phyloP scores from a whole-genome alignment of 2,888 invertebrate genomes.

The Drosophila greeni region DNA sequence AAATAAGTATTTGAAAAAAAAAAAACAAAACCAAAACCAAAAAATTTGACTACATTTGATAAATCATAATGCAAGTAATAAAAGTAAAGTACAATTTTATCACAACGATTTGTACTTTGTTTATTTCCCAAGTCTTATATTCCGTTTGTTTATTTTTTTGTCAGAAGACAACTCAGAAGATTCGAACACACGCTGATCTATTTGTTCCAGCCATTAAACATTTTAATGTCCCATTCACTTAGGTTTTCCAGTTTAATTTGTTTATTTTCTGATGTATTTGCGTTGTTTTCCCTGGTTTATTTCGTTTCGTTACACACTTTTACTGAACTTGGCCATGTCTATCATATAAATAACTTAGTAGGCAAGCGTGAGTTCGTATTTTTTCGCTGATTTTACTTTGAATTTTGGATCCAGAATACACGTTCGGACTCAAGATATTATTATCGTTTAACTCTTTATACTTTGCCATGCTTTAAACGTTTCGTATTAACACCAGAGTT shows the following conservation, averaged over 20 bases:
- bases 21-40: constrained; percentile 11
- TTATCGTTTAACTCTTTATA: constrained; percentile 49
- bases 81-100: constrained; percentile 45
- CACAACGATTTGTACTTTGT: constrained; percentile 16
- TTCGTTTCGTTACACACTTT: constrained; percentile 40
- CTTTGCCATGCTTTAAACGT: constrained; percentile 67
- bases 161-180: constrained; percentile 20
- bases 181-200: constrained; percentile 26
- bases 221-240: constrained; percentile 44
- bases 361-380: constrained; percentile 27
- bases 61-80: constrained; percentile 51
- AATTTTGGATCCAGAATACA: constrained; percentile 25
- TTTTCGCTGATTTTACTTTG: constrained; percentile 25
- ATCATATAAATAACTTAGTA: constrained; percentile 35
- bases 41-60: constrained; percentile 50
- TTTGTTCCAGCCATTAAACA: constrained; percentile 44
- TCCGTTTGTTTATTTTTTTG: constrained; percentile 13
- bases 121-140: constrained; percentile 24
- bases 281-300: constrained; percentile 38
- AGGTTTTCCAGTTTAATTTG: constrained; percentile 35
- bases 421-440: constrained; percentile 31
- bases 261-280: constrained; percentile 40
- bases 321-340: constrained; percentile 41
- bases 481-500: constrained; percentile 60
- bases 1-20: constrained; percentile 39